Conservation (phyloP, 2,888 invertebrate species). For the Carpatolechia fugitivella region DNA sequence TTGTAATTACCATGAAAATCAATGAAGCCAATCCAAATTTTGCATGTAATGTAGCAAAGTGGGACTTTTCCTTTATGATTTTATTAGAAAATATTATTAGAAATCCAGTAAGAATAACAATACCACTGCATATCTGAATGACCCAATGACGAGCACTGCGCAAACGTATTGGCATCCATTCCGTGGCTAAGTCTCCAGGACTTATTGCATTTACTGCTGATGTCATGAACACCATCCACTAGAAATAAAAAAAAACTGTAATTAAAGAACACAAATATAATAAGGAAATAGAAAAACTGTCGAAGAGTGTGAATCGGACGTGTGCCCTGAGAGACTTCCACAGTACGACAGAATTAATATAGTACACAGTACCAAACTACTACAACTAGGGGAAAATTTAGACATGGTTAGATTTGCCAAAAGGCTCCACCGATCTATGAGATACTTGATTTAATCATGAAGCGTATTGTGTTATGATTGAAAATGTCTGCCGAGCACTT, state of each 20-base stretch:
- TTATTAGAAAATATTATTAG: constrained; percentile 66
- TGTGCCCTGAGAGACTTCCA: too few species aligned
- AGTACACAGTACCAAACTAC: too few species aligned
- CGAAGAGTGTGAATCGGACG: too few species aligned
- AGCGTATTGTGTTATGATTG: too few species aligned
- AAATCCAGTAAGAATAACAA: constrained; percentile 54
- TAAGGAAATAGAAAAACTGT: too few species aligned
- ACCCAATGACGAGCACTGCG: constrained; percentile 74
- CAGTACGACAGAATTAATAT: too few species aligned
- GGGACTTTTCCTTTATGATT: constrained; percentile 48
- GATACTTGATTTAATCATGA: too few species aligned
- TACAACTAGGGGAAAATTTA: too few species aligned
- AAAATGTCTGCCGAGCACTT: too few species aligned
- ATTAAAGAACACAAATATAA: background rate
- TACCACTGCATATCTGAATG: constrained; percentile 55
- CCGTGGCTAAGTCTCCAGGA: constrained; percentile 72
- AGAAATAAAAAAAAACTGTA: constrained; percentile 32
- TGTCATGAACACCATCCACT: constrained; percentile 74
- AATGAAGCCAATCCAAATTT: constrained; percentile 68
- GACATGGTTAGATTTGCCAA: too few species aligned
- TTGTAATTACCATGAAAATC: constrained; percentile 60
- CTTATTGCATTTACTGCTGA: constrained; percentile 70
- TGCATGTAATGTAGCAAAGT: constrained; percentile 62
- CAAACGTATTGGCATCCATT: constrained; percentile 73
- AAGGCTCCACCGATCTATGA: too few species aligned